Evolutionary conservation across 2,113 vertebrate species (phyloP), one percentile per base, ranked within the genome.

Genomic region (Plestiodon gilberti): DNA sequence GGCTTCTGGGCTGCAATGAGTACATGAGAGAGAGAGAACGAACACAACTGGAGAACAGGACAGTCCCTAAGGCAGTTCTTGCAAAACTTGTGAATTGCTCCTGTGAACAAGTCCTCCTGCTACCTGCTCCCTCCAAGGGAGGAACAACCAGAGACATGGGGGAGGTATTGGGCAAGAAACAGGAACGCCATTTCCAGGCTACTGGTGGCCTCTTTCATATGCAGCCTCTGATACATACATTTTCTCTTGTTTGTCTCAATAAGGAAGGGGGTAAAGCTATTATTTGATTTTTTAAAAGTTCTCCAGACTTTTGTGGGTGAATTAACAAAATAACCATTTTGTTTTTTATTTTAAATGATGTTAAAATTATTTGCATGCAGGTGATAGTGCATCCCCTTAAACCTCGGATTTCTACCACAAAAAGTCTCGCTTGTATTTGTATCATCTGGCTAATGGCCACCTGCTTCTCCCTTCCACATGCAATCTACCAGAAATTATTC

Each of bases 401-500:
- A 90, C 98, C 98, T 52, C 97, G 98, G 78, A 96, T 98, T 95
- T 97, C 98, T 23, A 94, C 93, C 7, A 91, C 94, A 28, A 97
- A 97, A 91, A 98, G 98, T 1, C 87, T 97, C 25, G 79, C 97
- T 78, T 98, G 95, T 91, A 95, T 99, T 2, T 89, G 91, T 18
- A 82, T 97, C 74, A 98, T 99, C 90, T 99, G 98, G 98, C 95
- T 98, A 81, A 97, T 98, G 98, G 98, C 98, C 30, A 95, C 96
- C 4, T 98, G 97, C 91, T 99, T 99, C 91, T 99, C 98, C 8
- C 97, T 99, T 23, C 98, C 98, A 10, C 98, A 99, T 28, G 98
- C 98, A 9, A 98, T 99, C 96, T 99, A 98, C 93, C 98, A 99
- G 93, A 99, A 98, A 88, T 96, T 98, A 70, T 97, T 99, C 86